Conservation (phyloP, 1,140 invertebrate genomes). For the Cherax quadricarinatus region DNA sequence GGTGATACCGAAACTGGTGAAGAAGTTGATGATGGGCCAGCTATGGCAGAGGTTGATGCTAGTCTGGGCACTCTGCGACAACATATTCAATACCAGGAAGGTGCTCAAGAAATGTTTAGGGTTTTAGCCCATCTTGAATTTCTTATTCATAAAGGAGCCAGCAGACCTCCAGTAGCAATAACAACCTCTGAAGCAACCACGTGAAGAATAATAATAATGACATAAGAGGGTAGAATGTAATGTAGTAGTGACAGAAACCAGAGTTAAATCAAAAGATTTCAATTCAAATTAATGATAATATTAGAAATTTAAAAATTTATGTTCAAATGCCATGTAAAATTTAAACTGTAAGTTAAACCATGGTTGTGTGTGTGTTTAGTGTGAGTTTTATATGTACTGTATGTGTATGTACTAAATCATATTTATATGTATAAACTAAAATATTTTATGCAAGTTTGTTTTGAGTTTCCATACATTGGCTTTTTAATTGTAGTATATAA, state of each 20-base stretch:
- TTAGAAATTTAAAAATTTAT: too few species aligned
- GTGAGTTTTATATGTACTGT: too few species aligned
- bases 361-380: too few species aligned
- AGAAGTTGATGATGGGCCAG: constrained; percentile 48
- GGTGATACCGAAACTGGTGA: constrained; percentile 23
- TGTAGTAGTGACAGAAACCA: not conserved
- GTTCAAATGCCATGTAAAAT: not conserved
- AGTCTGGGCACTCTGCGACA: constrained; percentile 52
- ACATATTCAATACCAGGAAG: constrained; percentile 63
- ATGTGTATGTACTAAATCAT: too few species aligned
- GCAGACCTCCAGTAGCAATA: constrained; percentile 36
- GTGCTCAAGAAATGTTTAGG: constrained; percentile 67
- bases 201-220: not conserved
- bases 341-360: not conserved
- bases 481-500: too few species aligned
- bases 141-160: constrained; percentile 54
- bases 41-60: constrained; percentile 59
- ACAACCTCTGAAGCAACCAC: constrained; percentile 29
- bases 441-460: too few species aligned
- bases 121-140: constrained; percentile 64
- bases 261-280: not conserved
- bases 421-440: too few species aligned
- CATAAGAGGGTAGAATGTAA: not conserved
- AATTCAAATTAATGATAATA: not conserved
- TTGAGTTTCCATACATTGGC: too few species aligned